Evolutionary conservation across 2,113 vertebrate species (phyloP).

Genomic region (Calidris pugnax): DNA sequence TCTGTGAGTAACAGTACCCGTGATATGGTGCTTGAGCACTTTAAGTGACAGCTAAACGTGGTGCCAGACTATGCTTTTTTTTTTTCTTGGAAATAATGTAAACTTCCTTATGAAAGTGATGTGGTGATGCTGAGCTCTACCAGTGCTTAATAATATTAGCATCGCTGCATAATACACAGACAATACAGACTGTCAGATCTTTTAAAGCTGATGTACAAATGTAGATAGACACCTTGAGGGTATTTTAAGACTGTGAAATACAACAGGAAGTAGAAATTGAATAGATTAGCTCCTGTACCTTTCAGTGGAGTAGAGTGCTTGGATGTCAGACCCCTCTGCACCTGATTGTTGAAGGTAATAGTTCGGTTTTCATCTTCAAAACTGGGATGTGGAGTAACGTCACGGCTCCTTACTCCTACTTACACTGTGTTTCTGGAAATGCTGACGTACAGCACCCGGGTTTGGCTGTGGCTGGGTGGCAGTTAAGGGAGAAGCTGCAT

Average conservation of each 20-base stretch:
- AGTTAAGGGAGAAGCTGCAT: background rate
- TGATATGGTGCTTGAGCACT: background rate
- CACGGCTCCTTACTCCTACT: background rate
- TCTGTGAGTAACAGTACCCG: background rate
- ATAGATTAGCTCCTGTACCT: background rate
- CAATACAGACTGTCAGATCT: background rate
- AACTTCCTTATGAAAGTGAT: background rate
- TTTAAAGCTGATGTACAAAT: background rate
- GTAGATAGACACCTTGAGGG: background rate
- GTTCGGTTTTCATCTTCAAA: background rate
- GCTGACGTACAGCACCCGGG: background rate
- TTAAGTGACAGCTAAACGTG: background rate
- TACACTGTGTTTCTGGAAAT: background rate
- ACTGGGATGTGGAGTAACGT: background rate
- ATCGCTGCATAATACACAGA: fast-evolving
- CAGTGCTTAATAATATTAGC: background rate
- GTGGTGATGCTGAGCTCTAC: background rate
- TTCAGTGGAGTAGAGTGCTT: background rate
- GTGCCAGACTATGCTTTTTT: background rate
- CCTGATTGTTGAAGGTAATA: background rate
- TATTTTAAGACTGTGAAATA: background rate
- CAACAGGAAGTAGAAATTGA: background rate
- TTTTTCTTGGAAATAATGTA: background rate
- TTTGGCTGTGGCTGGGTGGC: background rate
- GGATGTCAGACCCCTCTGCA: background rate